Evolutionary conservation across 2,797 vertebrate genomes (phyloP).

Genomic region (Rousettus madagascariensis): DNA sequence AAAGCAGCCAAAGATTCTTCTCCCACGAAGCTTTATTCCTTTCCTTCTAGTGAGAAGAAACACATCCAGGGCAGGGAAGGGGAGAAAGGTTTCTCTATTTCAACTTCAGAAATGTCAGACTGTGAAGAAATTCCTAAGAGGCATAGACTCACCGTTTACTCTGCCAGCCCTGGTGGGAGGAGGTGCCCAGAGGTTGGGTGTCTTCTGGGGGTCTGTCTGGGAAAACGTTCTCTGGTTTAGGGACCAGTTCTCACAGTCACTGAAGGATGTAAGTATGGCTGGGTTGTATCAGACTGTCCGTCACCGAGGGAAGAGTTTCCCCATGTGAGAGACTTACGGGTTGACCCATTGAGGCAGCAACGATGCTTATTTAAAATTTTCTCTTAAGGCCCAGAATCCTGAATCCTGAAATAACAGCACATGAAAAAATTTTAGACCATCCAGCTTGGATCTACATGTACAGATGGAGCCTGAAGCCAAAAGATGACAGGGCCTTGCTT

Average conservation of each 20-base stretch:
- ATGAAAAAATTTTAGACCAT: rapidly evolving
- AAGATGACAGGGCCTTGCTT: neutral
- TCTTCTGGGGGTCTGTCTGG: rapidly evolving
- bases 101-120: neutral
- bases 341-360: rapidly evolving
- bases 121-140: neutral
- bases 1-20: no score
- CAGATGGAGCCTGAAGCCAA: neutral
- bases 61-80: neutral
- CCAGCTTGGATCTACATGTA: rapidly evolving
- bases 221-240: rapidly evolving
- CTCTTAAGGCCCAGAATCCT: neutral
- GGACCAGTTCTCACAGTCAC: rapidly evolving
- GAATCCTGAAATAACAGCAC: neutral
- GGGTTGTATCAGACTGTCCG: neutral
- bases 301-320: rapidly evolving
- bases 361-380: neutral
- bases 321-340: no score
- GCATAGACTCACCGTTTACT: neutral
- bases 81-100: rapidly evolving
- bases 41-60: no score
- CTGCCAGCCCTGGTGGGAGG: no score
- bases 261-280: no score
- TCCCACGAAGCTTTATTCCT: rapidly evolving
- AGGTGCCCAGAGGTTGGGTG: rapidly evolving